Evolutionary conservation across 2,113 vertebrate species (phyloP).

Genomic region (Caloenas nicobarica): DNA sequence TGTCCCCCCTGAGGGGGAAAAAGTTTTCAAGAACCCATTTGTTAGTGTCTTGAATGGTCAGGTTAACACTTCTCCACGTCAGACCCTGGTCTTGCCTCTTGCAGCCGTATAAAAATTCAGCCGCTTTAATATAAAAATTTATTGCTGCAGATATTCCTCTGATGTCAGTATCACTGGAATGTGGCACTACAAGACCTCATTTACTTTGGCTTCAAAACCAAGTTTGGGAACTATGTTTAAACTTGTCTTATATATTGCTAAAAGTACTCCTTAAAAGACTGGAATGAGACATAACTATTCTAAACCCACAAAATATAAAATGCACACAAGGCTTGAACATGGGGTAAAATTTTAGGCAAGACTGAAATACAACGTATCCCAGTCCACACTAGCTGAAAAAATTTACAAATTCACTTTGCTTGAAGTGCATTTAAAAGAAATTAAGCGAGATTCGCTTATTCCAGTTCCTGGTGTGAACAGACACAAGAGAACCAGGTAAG

Average conservation of each 20-base stretch:
- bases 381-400: neutral
- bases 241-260: constrained; percentile 37
- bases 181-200: constrained; percentile 48
- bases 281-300: neutral
- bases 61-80: neutral
- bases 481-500: neutral
- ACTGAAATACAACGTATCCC: neutral
- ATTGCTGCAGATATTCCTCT: constrained; percentile 29
- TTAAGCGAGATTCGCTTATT: neutral
- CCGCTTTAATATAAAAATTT: neutral
- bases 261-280: constrained; percentile 17
- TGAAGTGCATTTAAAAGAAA: neutral
- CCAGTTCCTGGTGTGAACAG: neutral
- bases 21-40: neutral
- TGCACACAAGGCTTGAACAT: neutral
- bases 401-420: neutral
- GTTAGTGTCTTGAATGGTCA: neutral
- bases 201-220: constrained; percentile 51
- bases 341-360: constrained; percentile 1
- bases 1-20: too few species aligned
- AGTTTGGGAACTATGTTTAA: constrained; percentile 41
- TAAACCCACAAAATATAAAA: constrained; percentile 37
- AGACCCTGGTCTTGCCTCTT: neutral
- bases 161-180: constrained; percentile 64
- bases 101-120: neutral